A percentile compares a stretch with the other conserved stretches of the same genome.
Conservation (phyloP, 1,140 invertebrate genomes). For the Ips typographus region DNA sequence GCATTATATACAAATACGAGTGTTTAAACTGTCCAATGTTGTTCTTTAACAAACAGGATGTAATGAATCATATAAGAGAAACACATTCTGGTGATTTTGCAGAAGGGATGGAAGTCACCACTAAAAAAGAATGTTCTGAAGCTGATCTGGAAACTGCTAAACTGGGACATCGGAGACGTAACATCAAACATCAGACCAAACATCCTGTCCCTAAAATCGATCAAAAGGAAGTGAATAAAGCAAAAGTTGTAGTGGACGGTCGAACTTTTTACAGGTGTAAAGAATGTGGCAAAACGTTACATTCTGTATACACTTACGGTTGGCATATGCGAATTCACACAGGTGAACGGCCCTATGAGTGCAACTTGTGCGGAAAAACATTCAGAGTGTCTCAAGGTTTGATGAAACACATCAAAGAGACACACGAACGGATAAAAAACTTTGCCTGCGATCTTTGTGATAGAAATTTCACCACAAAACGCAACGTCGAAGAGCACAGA, state of each 20-base stretch:
- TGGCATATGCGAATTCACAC: conserved; percentile 68
- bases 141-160: not conserved
- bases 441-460: conserved; percentile 60
- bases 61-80: conserved; percentile 45
- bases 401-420: conserved; percentile 62
- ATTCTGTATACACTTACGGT: conserved; percentile 61
- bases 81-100: conserved; percentile 42
- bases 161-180: not conserved
- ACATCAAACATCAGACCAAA: conserved; percentile 10
- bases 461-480: conserved; percentile 56
- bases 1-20: conserved; percentile 37
- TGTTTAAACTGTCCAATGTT: conserved; percentile 50
- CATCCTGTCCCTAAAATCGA: conserved; percentile 43
- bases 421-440: conserved; percentile 63
- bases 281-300: conserved; percentile 61
- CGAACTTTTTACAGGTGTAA: conserved; percentile 59
- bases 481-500: conserved; percentile 54
- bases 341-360: conserved; percentile 71
- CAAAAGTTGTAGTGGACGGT: conserved; percentile 54
- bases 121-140: not conserved
- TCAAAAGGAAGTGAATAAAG: conserved; percentile 51
- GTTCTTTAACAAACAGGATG: conserved; percentile 44
- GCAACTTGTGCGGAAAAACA: conserved; percentile 72
- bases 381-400: conserved; percentile 66
- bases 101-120: not conserved